Base-by-base conservation (phyloP, 2,797 vertebrate genomes). In the Vipera ursinii region DNA sequence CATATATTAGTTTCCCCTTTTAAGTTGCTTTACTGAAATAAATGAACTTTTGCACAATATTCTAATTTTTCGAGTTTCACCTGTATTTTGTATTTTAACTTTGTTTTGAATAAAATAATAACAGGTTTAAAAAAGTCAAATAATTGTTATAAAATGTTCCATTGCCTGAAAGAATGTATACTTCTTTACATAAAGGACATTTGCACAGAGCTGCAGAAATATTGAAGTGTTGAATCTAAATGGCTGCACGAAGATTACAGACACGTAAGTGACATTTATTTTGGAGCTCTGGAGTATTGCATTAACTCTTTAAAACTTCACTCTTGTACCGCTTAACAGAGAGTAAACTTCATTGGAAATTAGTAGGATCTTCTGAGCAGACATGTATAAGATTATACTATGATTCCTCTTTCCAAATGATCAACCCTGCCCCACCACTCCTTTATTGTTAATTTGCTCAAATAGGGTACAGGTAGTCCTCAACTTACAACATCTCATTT, bases 171-270 rank as follows among this genome's bases (percentile, higher is more conserved):
- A 95, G 59, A 88, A 13, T 20, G 38, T 48, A 2, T 26, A 95
- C 92, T 93, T 92, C 20, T 89, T 89, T 95, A 88, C 0, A 6
- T 91, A 2, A 90, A 99, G 99, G 98, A 99, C 98, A 0, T 99
- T 99, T 97, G 98, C 99, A 78, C 99, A 99, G 96, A 99, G 99
- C 98, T 99, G 99, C 98, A 98, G 99, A 87, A 99, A 99, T 93
- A 99, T 99, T 17, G 99, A 99, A 97, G 97, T 99, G 26, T 97
- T 99, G 91, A 99, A 98, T 97, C 97, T 99, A 61, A 99, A 99
- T 0, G 99, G 99, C 92, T 99, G 99, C 94, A 99, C 99, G 95
- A 99, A 99, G 98, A 99, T 99, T 95, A 99, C 99, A 57, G 99
- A 99, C 85, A 98, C 98, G 99, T 99, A 95, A 97, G 98, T 98